Percentiles rank a stretch among this genome's conserved stretches.
These are phyloP conservation scores for Hirundo rustica DNA, from an alignment of 2,797 vertebrate genomes.

Conservation along the genomic window DNA sequence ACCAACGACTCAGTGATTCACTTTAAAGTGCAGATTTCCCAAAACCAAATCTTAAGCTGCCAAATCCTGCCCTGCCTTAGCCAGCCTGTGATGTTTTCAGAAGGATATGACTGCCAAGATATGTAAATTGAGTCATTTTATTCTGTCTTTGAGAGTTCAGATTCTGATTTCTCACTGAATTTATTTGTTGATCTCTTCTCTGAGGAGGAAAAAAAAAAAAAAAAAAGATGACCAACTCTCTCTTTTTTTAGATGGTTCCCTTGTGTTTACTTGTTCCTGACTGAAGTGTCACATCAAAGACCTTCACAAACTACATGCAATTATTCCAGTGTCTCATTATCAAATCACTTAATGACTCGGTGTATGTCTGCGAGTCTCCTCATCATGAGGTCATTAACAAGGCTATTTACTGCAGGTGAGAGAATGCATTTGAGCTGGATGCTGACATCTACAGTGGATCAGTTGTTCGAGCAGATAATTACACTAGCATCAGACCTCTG, in stretches of 20 bases:
- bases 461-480: not conserved
- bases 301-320: not conserved
- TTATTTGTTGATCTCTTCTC: not conserved
- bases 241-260: not conserved
- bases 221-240: not conserved
- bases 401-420: not conserved
- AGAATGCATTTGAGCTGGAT: not conserved
- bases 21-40: constrained; percentile 26
- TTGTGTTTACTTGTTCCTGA: not conserved
- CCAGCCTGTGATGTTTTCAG: constrained; percentile 2
- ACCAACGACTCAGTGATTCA: not conserved
- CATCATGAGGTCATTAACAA: not conserved
- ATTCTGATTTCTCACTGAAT: not conserved
- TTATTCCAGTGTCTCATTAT: not conserved
- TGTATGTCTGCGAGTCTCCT: not conserved
- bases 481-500: not conserved
- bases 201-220: fast-evolving
- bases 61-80: not conserved
- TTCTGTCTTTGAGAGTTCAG: not conserved
- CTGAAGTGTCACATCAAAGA: not conserved
- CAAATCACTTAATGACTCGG: not conserved
- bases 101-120: not conserved
- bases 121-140: not conserved
- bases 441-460: not conserved
- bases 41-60: not conserved